Percentiles rank a stretch among this genome's conserved stretches.
Conservation (phyloP, 1,140 invertebrate genomes). For the Drosophila biarmipes region DNA sequence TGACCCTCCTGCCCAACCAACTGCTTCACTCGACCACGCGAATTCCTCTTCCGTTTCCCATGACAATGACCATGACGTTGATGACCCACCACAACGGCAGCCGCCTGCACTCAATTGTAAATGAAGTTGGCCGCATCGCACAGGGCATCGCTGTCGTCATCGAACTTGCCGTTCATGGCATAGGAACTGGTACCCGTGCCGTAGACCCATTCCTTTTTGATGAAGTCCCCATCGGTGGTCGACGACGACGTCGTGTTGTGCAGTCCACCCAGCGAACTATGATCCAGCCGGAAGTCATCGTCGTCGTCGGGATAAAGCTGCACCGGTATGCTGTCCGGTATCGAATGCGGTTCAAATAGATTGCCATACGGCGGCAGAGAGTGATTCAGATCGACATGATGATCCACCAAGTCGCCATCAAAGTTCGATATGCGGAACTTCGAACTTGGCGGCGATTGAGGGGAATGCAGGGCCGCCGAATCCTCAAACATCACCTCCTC, state of each 20-base stretch:
- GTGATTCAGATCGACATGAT: conserved; percentile 79
- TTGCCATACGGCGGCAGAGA: conserved; percentile 79
- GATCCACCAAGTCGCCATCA: conserved; percentile 76
- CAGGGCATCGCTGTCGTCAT: conserved; percentile 81
- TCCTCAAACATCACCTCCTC: conserved; percentile 82
- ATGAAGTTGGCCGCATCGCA: conserved; percentile 83
- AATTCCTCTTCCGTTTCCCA: background rate
- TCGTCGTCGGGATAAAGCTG: conserved; percentile 81
- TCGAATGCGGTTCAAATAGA: conserved; percentile 81
- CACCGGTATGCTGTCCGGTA: conserved; percentile 81
- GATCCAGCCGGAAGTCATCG: conserved; percentile 81
- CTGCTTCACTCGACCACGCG: background rate
- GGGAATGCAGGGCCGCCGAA: conserved; percentile 75
- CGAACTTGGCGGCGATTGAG: conserved; percentile 80
- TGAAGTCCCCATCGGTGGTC: conserved; percentile 81
- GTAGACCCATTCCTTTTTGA: conserved; percentile 84
- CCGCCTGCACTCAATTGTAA: conserved; percentile 67
- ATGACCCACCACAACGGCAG: background rate
- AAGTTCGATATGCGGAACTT: conserved; percentile 83
- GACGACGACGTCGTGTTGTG: conserved; percentile 79
- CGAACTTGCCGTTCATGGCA: conserved; percentile 82
- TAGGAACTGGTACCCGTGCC: conserved; percentile 77
- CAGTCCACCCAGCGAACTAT: conserved; percentile 75
- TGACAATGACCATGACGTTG: conserved; percentile 2
- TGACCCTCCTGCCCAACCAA: background rate